Conservation (phyloP, 1,140 invertebrate genomes). For the Zaprionus inermis region DNA sequence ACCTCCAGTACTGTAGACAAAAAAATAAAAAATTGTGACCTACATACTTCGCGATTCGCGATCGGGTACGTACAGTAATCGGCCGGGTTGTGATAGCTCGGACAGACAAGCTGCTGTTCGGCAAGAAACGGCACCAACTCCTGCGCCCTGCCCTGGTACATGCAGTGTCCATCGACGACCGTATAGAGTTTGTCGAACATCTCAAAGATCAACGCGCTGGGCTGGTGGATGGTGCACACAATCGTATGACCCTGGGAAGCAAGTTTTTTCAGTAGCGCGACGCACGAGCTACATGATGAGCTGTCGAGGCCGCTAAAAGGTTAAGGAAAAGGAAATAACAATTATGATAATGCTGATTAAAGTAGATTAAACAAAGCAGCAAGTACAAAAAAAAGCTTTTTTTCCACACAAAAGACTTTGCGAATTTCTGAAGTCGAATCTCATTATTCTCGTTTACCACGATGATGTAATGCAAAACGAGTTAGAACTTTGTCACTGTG, state of each 20-base stretch:
- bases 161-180: constrained; percentile 93
- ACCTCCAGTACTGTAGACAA: constrained; percentile 89
- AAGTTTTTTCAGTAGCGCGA: constrained; percentile 90
- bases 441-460: constrained; percentile 6
- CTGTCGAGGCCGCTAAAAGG: constrained; percentile 92
- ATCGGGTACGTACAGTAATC: constrained; percentile 88
- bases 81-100: constrained; percentile 97
- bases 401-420: background rate
- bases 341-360: constrained; percentile 1
- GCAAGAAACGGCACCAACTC: constrained; percentile 93
- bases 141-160: constrained; percentile 92
- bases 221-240: constrained; percentile 97
- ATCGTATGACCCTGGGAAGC: constrained; percentile 92
- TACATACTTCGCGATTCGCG: background rate
- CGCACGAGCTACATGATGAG: constrained; percentile 92
- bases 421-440: background rate
- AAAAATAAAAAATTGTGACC: background rate
- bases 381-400: background rate
- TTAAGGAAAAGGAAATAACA: background rate
- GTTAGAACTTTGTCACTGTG: background rate
- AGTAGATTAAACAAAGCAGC: background rate
- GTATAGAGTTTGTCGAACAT: constrained; percentile 98
- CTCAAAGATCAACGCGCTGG: constrained; percentile 96
- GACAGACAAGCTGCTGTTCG: constrained; percentile 92
- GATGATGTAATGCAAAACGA: constrained; percentile 11